phyloP scores from a whole-genome alignment of 2,888 invertebrate genomes.

The Drosophila ezoana region DNA sequence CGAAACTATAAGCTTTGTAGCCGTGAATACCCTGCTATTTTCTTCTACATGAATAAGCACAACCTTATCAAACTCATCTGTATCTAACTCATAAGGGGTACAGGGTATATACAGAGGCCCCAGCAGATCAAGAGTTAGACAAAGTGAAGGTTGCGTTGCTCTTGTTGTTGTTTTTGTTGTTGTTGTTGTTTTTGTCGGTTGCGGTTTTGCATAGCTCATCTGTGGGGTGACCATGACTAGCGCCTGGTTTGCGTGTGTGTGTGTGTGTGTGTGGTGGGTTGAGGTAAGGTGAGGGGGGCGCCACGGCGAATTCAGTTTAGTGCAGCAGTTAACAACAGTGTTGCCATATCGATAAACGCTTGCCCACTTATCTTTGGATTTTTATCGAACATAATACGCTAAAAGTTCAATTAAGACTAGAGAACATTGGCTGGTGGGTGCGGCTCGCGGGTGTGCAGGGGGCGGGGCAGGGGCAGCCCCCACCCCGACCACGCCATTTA shows the following conservation, averaged over 20 bases:
- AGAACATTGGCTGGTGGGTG: constrained; percentile 5
- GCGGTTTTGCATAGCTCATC: constrained; percentile 37
- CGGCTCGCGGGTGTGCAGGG: neutral
- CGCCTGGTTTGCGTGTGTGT: constrained; percentile 13
- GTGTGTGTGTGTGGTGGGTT: neutral
- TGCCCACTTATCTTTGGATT: constrained; percentile 39
- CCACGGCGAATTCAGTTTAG: constrained; percentile 13
- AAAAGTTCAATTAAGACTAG: constrained; percentile 50
- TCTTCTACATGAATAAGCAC: too few species aligned
- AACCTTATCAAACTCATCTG: too few species aligned
- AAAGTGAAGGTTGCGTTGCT: constrained; percentile 33
- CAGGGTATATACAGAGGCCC: constrained; percentile 24
- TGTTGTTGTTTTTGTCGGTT: constrained; percentile 30
- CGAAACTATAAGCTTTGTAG: too few species aligned
- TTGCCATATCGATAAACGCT: constrained; percentile 46
- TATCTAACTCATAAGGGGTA: neutral
- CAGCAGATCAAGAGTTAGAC: constrained; percentile 30
- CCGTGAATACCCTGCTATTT: too few species aligned
- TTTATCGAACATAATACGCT: constrained; percentile 53
- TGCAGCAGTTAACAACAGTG: constrained; percentile 21
- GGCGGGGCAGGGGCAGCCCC: neutral
- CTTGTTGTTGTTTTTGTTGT: constrained; percentile 18
- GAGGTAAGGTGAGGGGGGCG: neutral
- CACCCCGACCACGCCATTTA: neutral
- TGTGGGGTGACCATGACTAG: constrained; percentile 45